A percentile compares a stretch with the other conserved stretches of the same genome.
Evolutionary conservation across 2,888 invertebrate genomes (phyloP).

Genomic region (Epistrophe eligans): DNA sequence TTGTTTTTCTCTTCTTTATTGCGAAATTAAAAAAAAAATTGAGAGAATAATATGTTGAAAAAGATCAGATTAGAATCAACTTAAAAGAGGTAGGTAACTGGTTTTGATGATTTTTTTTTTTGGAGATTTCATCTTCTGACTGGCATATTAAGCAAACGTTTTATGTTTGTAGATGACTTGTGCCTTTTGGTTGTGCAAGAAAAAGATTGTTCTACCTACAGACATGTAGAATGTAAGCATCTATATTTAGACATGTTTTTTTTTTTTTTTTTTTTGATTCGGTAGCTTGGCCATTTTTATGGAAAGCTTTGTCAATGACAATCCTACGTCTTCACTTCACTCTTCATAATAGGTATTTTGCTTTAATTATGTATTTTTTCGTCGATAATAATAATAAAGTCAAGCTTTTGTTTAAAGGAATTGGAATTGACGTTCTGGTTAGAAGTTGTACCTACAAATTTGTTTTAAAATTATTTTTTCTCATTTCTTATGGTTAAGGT

Average conservation of each 20-base stretch:
- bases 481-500: too few species aligned
- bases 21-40: slow-evolving; percentile 34
- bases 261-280: not conserved
- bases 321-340: not conserved
- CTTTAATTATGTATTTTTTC: not conserved
- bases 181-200: slow-evolving; percentile 12
- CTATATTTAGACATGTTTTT: too few species aligned
- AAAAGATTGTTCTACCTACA: not conserved
- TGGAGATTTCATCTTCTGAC: slow-evolving; percentile 10
- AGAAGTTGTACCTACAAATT: too few species aligned
- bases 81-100: slow-evolving; percentile 45
- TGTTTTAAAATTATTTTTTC: too few species aligned
- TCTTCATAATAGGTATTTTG: too few species aligned
- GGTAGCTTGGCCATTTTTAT: slow-evolving; percentile 1
- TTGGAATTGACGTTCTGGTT: too few species aligned
- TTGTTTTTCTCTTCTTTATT: slow-evolving; percentile 30
- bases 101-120: slow-evolving; percentile 40
- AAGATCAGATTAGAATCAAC: slow-evolving; percentile 58
- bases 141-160: slow-evolving; percentile 35
- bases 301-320: not conserved
- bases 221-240: not conserved
- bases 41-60: slow-evolving; percentile 38
- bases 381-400: not conserved
- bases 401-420: too few species aligned
- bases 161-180: slow-evolving; percentile 15